Evolutionary conservation across 1,140 invertebrate genomes (phyloP), one percentile per base, ranked within the genome.

Genomic region (Zaprionus ghesquierei): DNA sequence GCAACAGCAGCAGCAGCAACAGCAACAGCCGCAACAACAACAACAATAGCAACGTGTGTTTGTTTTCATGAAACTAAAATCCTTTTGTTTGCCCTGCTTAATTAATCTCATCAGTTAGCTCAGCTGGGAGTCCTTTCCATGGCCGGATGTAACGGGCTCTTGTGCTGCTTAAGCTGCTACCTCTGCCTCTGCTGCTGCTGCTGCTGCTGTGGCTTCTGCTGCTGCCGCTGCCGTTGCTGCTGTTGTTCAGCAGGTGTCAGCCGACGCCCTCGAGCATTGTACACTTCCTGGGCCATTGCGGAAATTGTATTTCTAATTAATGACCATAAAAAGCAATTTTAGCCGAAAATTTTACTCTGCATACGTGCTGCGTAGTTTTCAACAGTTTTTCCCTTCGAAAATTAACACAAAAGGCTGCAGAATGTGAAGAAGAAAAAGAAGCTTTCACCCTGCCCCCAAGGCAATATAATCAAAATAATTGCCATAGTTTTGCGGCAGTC

Each of bases 91-190:
- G 69, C 72, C 72, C 76, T 89, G 71, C 64, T 87, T 87, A 87
- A 87, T 87, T 87, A 87, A 87, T 87, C 82, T 87, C 82, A 89
- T 87, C 84, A 86, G 82, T 82, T 74, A 71, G 84, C 54, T 56
- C 75, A 73, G 61, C 44, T 79, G 71, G 59, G 44, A 60, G 62
- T 86, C 82, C 81, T 69, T 73, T 79, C 41, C 41, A 46, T 85
- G 61, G 69, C 79, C 82, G 82, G 81, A 86, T 86, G 84, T 86
- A 79, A 86, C 75, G 60, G 71, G 76, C 64, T 82, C 71, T 63
- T 49, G 49, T 75, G 23, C 53, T 74, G 50, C 61, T 63, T 31
- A 49, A 55, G 44, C 51, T 50, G 78, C 22, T 71, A 31, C 18
- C 23, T 33, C 23, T 66, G 20, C 20, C 54, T 18, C 22, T 54